phyloP scores from a whole-genome alignment of 2,113 vertebrate species.

The Upupa epops region DNA sequence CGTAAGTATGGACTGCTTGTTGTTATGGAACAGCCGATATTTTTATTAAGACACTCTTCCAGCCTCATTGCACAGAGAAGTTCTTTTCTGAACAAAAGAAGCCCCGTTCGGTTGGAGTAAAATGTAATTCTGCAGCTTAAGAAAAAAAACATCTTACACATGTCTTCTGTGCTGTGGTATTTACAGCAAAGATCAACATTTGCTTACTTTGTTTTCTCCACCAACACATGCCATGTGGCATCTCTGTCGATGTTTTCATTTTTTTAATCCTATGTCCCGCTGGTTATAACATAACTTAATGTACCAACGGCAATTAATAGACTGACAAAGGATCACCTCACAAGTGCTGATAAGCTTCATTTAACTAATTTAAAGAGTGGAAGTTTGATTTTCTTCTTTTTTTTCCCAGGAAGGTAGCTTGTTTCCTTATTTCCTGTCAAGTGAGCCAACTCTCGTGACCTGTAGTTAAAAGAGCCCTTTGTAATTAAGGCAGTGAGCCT shows the following conservation, averaged over 20 bases:
- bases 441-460: conserved; percentile 81
- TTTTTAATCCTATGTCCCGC: conserved; percentile 60
- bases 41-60: conserved; percentile 13
- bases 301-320: conserved; percentile 85
- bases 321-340: conserved; percentile 85
- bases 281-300: conserved; percentile 80
- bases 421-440: conserved; percentile 85
- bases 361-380: conserved; percentile 82
- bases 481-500: conserved; percentile 82
- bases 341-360: conserved; percentile 82
- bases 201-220: conserved; percentile 12
- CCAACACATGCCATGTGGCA: not conserved
- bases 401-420: conserved; percentile 77
- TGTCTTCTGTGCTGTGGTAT: not conserved
- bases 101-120: not conserved
- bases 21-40: not conserved
- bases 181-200: conserved; percentile 17
- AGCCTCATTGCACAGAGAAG: not conserved
- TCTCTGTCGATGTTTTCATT: not conserved
- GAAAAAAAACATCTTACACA: not conserved
- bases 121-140: conserved; percentile 12
- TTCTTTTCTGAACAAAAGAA: not conserved
- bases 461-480: conserved; percentile 81
- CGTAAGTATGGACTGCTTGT: not conserved
- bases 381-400: conserved; percentile 72